Evolutionary conservation across 2,888 invertebrate species (phyloP), one percentile per base, ranked within the genome.

Genomic region (Strigamia crassipes): DNA sequence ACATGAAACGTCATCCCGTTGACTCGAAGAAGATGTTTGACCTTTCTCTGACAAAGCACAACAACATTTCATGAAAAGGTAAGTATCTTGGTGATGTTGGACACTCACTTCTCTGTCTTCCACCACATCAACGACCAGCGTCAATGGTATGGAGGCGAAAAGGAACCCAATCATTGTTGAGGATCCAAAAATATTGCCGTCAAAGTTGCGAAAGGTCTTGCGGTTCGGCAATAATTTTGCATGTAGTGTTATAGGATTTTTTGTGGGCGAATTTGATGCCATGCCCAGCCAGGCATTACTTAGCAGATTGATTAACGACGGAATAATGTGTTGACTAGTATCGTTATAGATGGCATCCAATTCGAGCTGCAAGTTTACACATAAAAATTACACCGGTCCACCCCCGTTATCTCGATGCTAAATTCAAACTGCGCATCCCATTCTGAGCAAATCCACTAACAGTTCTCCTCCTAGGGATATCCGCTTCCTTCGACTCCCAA

Each of bases 101-200:
- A 23, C 42, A 80, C 88, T 87, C 86, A 94, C 94, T 91, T 95
- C 94, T 87, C 94, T 90, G 87, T 95, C 95, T 86, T 93, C 92
- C 0, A 95, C 94, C 88, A 94, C 92, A 85, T 94, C 94, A 8
- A 94, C 92, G 0, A 93, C 94, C 85, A 95, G 89, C 38, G 92
- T 93, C 38, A 94, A 92, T 0, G 94, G 93, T 18, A 94, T 91
- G 82, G 94, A 87, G 0, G 93, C 92, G 85, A 95, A 94, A 83
- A 93, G 93, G 92, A 94, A 92, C 78, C 94, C 95, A 86, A 95
- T 91, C 84, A 94, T 92, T 2, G 94, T 90, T 2, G 93, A 91
- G n/a, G 93, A 92, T 46, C 92, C 87, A 86, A 92, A 86, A 93
- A 92, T 85, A 92, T 92, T 85, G 92, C 92, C 13, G 92, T 31